Evolutionary conservation across 2,797 vertebrate genomes (phyloP).

Genomic region (Poeciliopsis presidionis): DNA sequence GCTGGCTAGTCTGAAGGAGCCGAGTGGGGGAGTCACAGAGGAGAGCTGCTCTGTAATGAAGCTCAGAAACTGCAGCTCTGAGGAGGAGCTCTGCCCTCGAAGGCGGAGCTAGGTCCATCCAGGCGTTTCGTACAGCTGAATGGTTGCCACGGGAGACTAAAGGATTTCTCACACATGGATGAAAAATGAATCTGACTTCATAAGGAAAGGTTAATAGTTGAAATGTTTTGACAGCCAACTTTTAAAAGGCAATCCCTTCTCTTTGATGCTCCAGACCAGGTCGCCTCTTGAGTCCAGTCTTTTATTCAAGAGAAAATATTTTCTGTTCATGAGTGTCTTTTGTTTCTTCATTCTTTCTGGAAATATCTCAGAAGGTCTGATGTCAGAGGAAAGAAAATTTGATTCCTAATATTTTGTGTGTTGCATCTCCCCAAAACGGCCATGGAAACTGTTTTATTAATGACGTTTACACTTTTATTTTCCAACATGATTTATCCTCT

Average conservation of each 20-base stretch:
- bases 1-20: no score
- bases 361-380: background rate
- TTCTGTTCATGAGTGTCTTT: background rate
- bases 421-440: background rate
- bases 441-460: background rate
- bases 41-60: no score
- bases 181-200: background rate
- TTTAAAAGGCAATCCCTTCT: background rate
- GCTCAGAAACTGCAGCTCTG: no score
- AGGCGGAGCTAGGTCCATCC: no score
- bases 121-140: no score
- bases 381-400: background rate
- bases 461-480: background rate
- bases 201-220: background rate
- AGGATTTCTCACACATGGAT: no score
- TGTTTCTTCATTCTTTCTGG: background rate
- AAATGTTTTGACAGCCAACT: background rate
- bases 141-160: no score
- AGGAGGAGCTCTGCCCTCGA: no score
- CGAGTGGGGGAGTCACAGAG: no score
- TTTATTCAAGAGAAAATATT: background rate
- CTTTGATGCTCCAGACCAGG: background rate
- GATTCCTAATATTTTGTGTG: background rate
- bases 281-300: background rate
- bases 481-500: background rate